Base-by-base conservation (phyloP, 2,888 invertebrate genomes). In the Acrobasis consociella region DNA sequence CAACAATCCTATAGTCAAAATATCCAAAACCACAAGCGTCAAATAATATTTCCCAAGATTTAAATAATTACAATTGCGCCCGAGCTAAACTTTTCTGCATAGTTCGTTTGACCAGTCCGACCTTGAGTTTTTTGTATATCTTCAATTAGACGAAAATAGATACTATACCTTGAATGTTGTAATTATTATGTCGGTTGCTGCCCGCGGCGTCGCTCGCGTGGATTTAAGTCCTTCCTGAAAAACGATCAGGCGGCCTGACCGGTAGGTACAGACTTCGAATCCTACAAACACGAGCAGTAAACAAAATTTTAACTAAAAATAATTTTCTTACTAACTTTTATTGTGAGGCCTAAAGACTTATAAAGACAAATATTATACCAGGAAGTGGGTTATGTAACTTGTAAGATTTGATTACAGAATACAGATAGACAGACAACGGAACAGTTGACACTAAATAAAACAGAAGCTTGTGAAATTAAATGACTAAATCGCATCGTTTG, bases 91-190 rank as follows among this genome's bases (percentile, higher is more conserved):
- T 56, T 52, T 56, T 56, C 56, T 56, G 56, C 17, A 56, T 42
- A 56, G 55, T 39, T 55, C 42, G 56, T 56, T 42, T 17, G 56
- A 17, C 11, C 17, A 56, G 42, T 46, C 10, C 22, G 52, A 42
- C 56, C 56, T 56, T 56, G 56, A 22, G 42, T 56, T 56, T 56
- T 56, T 56, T 56, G 42, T 56, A 46, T 56, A 42, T 56, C 56
- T 42, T 56, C 56, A 56, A 56, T 56, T 56, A 56, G 42, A 56
- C 56, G 42, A 56, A 56, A 56, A 56, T 56, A 56, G 56, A 56
- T 22, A 9, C 42, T 42, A 56, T 42, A 56, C 39, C 52, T 42
- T 17, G 13, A 56, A 22, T 56, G 56, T 56, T 56, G 56, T 56
- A 56, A 56, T 56, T 56, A 56, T 56, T 42, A 17, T 56, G 42